These are phyloP conservation scores for Collichthys lucidus DNA, from an alignment of 2,113 vertebrate genomes.

Conservation along the genomic window DNA sequence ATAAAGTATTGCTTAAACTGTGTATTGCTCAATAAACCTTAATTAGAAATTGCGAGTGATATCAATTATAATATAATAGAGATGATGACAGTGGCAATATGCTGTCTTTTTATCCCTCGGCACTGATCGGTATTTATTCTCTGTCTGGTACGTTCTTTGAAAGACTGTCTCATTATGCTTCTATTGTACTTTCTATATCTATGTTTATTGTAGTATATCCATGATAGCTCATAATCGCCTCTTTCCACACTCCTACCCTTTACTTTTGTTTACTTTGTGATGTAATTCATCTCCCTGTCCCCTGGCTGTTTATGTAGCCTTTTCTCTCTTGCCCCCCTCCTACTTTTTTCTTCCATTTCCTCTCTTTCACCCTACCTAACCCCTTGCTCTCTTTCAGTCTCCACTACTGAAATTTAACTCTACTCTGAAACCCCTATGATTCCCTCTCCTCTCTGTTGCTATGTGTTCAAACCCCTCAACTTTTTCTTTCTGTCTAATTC, in stretches of 20 bases:
- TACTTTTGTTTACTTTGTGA: slow-evolving; percentile 54
- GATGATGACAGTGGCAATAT: slow-evolving; percentile 8
- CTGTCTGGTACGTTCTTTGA: not conserved
- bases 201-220: slow-evolving; percentile 9
- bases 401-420: slow-evolving; percentile 47
- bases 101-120: not conserved
- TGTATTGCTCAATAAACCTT: slow-evolving; percentile 12
- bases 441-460: slow-evolving; percentile 9
- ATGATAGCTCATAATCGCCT: slow-evolving; percentile 12
- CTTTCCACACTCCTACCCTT: slow-evolving; percentile 26
- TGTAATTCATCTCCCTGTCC: slow-evolving; percentile 55
- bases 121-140: not conserved
- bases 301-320: slow-evolving; percentile 50
- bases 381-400: slow-evolving; percentile 32
- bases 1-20: slow-evolving; percentile 20
- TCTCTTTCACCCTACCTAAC: slow-evolving; percentile 55
- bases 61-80: not conserved
- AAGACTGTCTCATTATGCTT: not conserved
- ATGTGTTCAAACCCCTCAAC: not conserved
- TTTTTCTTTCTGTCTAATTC: not conserved
- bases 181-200: not conserved
- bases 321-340: slow-evolving; percentile 14
- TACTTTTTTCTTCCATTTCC: slow-evolving; percentile 61
- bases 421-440: slow-evolving; percentile 20
- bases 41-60: slow-evolving; percentile 8